phyloP scores from a whole-genome alignment of 2,888 invertebrate genomes.

The Gymnoscelis rufifasciata region DNA sequence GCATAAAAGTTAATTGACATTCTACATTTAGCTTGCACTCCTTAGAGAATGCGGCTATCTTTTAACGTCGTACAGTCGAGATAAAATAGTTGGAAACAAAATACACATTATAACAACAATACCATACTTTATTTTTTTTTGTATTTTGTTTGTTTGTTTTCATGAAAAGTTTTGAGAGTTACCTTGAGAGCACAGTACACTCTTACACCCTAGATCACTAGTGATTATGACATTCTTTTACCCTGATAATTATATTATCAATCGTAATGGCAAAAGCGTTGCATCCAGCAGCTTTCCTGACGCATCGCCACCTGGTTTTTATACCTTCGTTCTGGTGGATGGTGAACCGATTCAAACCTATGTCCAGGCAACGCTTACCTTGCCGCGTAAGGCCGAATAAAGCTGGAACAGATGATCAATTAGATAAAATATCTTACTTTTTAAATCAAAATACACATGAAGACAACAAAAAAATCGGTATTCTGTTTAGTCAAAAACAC shows the following conservation, averaged over 20 bases:
- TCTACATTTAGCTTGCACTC: no score
- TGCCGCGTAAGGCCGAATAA: slow-evolving; percentile 49
- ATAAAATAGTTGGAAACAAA: no score
- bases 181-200: no score
- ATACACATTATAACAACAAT: no score
- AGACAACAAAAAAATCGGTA: no score
- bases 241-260: slow-evolving; percentile 24
- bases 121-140: no score
- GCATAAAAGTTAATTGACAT: no score
- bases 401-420: slow-evolving; percentile 30
- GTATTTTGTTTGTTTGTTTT: no score
- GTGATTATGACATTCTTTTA: slow-evolving; percentile 23
- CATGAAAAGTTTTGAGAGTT: neutral
- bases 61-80: no score
- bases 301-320: slow-evolving; percentile 44
- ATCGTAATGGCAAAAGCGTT: slow-evolving; percentile 39
- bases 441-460: no score
- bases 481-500: no score
- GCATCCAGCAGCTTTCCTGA: slow-evolving; percentile 34
- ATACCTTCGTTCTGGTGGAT: slow-evolving; percentile 61
- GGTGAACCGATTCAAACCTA: slow-evolving; percentile 49
- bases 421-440: neutral
- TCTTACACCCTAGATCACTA: neutral
- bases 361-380: slow-evolving; percentile 58
- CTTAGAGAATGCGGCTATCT: no score